Conservation (phyloP, 2,888 invertebrate genomes). For the Lamellibrachia satsuma region DNA sequence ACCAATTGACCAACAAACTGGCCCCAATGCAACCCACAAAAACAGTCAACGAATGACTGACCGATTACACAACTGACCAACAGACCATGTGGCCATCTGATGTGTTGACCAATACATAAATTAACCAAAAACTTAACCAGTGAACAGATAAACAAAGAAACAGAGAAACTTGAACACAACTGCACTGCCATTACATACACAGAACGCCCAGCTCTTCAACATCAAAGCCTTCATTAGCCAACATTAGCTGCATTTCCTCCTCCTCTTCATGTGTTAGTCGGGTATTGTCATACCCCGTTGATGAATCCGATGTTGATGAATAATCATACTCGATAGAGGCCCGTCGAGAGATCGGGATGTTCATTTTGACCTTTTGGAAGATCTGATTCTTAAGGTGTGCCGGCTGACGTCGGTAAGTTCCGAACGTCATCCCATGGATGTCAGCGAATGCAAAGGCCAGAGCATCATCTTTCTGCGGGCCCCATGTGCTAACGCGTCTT, state of each 20-base stretch:
- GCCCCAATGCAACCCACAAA: too few relatives aligned
- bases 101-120: neutral
- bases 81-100: neutral
- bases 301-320: neutral
- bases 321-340: neutral
- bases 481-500: neutral
- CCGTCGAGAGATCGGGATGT: neutral
- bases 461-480: neutral
- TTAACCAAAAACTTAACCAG: neutral
- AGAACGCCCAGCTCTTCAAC: neutral
- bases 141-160: neutral
- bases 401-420: neutral
- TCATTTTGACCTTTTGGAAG: neutral
- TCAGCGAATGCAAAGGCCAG: neutral
- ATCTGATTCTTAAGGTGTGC: neutral
- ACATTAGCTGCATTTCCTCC: neutral
- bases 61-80: too few relatives aligned
- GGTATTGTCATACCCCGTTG: neutral
- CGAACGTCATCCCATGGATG: neutral
- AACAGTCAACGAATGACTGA: too few relatives aligned
- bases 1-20: neutral
- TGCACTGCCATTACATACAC: neutral
- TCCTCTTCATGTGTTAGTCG: neutral
- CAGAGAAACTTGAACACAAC: neutral
- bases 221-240: neutral